Base-by-base conservation (phyloP, 2,113 vertebrate species). In the Thamnophis sirtalis region DNA sequence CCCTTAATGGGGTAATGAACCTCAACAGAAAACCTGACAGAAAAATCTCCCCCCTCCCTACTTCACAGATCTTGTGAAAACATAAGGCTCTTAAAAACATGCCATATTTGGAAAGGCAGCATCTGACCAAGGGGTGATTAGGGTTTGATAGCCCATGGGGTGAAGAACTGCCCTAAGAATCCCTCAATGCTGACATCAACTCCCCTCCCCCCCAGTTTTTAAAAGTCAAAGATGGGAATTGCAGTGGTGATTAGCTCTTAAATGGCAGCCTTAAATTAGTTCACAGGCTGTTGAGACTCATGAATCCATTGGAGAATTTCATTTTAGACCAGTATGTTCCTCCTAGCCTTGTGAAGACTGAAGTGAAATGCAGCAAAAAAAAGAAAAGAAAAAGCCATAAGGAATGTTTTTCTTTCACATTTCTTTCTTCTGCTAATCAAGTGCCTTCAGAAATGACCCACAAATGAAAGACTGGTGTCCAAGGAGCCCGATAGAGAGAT, bases 391-490 rank as follows among this genome's bases (percentile, higher is more conserved):
- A 43, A 43, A 43, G 51, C 86, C 22, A 38, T 43, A 24, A 84
- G 2, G 90, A 33, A 56, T 4, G 6, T 22, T 38, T 88, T 38
- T 33, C 15, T n/a, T 54, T 55, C 26, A 17, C 4, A 13, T 53
- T 49, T 86, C n/a, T 50, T 84, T 28, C n/a, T 50, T 50, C 49
- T 84, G 11, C 24, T 43, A 88, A 93, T 84, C 22, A 50, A 43
- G 6, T 3, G 48, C 21, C 92, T 94, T 94, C 95, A 48, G 90
- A 95, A 95, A 68, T 93, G 86, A 95, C 86, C 95, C 60, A 93
- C 86, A 89, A 85, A 93, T 92, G 73, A 88, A 85, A 86, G 90
- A 94, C 89, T 86, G 89, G 73, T 56, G 48, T 38, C 11, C 73
- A 80, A 80, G 53, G 38, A 49, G 58, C 91, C 94, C 93, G 90